Percentiles rank a stretch among this genome's conserved stretches.
These are phyloP conservation scores for Yoshiicerus persimilis DNA, from an alignment of 1,140 invertebrate species.

Conservation along the genomic window DNA sequence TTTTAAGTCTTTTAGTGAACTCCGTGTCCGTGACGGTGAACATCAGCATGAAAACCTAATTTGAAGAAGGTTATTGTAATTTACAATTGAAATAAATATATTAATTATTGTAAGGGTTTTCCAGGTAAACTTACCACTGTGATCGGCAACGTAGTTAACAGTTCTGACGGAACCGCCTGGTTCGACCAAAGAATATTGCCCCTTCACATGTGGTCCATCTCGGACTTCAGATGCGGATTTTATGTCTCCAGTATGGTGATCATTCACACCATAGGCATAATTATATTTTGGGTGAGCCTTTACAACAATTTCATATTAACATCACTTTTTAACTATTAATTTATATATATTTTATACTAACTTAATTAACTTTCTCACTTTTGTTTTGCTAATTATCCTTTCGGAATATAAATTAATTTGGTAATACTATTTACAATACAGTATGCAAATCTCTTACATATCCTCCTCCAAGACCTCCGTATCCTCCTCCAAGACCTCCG, in stretches of 20 bases:
- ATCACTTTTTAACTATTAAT: too few relatives aligned
- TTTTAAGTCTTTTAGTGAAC: not conserved
- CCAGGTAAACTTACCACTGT: not conserved
- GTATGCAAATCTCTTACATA: not conserved
- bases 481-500: not conserved
- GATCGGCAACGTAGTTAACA: slow-evolving; percentile 33
- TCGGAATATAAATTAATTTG: too few relatives aligned
- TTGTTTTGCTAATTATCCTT: too few relatives aligned
- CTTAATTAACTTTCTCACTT: too few relatives aligned
- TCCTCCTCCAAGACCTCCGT: not conserved
- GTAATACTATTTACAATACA: not conserved
- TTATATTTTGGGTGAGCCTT: slow-evolving; percentile 13
- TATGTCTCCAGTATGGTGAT: slow-evolving; percentile 31
- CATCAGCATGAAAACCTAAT: slow-evolving; percentile 30
- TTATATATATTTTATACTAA: too few relatives aligned
- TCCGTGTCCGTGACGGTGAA: slow-evolving; percentile 18
- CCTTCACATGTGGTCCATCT: slow-evolving; percentile 32
- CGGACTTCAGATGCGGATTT: slow-evolving; percentile 26
- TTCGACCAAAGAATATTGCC: slow-evolving; percentile 33
- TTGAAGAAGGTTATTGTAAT: not conserved
- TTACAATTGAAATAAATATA: not conserved
- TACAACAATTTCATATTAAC: not conserved
- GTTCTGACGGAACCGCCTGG: slow-evolving; percentile 44
- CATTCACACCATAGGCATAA: slow-evolving; percentile 35
- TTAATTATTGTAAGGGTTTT: not conserved